These are phyloP conservation scores for Cuculus canorus DNA, from an alignment of 2,797 vertebrate genomes.

Conservation along the genomic window DNA sequence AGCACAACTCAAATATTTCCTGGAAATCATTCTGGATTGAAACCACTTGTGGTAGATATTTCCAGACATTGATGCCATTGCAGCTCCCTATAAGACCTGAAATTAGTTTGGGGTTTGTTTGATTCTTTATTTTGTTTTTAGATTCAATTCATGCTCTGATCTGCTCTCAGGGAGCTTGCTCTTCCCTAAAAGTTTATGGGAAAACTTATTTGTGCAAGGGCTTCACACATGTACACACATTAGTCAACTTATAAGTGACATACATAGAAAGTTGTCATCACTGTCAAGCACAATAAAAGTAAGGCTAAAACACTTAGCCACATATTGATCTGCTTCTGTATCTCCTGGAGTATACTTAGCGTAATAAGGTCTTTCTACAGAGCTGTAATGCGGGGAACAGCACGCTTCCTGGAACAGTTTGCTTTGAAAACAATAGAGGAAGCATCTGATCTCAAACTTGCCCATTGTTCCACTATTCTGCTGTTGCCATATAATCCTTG, in stretches of 20 bases:
- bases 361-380: slow-evolving; percentile 1
- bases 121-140: background rate
- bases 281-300: slow-evolving; percentile 70
- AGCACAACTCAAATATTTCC: background rate
- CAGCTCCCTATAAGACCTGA: slow-evolving; percentile 22
- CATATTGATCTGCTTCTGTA: slow-evolving; percentile 62
- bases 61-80: slow-evolving; percentile 17
- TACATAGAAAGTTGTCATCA: slow-evolving; percentile 34
- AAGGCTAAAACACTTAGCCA: slow-evolving; percentile 65
- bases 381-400: background rate
- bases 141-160: background rate
- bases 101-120: background rate
- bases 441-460: slow-evolving; percentile 59
- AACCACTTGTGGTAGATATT: slow-evolving; percentile 36
- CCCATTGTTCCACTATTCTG: slow-evolving; percentile 22
- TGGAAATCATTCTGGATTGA: slow-evolving; percentile 27
- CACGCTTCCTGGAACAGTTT: slow-evolving; percentile 65
- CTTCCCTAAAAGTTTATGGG: slow-evolving; percentile 28
- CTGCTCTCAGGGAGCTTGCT: slow-evolving; percentile 27
- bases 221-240: slow-evolving; percentile 32
- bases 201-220: slow-evolving; percentile 35
- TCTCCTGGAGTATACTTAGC: slow-evolving; percentile 9
- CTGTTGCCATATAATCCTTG: background rate
- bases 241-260: slow-evolving; percentile 53
- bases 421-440: slow-evolving; percentile 63